A percentile compares a stretch with the other conserved stretches of the same genome.
Conservation (phyloP, 2,113 vertebrate species). For the Rostratula benghalensis region DNA sequence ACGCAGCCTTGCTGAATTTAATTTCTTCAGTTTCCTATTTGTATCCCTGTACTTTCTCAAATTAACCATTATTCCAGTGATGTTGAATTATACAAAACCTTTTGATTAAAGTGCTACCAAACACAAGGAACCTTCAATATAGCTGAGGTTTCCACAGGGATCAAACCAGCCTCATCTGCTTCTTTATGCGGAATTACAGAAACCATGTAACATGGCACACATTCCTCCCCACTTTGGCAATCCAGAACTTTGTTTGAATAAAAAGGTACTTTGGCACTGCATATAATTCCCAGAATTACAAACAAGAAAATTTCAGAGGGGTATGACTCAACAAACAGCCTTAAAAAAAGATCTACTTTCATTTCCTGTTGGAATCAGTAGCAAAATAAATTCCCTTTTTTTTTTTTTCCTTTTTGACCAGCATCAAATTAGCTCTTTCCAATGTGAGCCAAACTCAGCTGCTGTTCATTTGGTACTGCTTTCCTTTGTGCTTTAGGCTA, state of each 20-base stretch:
- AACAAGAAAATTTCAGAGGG: conserved; percentile 33
- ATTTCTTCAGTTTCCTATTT: conserved; percentile 27
- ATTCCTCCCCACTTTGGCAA: not conserved
- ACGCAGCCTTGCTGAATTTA: not conserved
- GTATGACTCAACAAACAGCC: conserved; percentile 28
- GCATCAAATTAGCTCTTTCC: not conserved
- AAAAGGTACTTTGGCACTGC: conserved; percentile 41
- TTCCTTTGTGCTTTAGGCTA: conserved; percentile 44
- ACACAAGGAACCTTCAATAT: not conserved
- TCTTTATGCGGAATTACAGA: not conserved
- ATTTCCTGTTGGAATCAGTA: conserved; percentile 36
- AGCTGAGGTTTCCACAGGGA: not conserved
- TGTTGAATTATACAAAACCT: conserved; percentile 40
- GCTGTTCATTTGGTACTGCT: conserved; percentile 27
- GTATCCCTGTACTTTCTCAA: not conserved
- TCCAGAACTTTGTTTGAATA: conserved; percentile 22
- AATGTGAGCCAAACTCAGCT: conserved; percentile 12
- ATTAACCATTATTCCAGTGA: conserved; percentile 13
- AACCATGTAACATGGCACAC: not conserved
- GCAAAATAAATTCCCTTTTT: not conserved
- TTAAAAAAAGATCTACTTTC: conserved; percentile 24
- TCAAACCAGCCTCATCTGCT: not conserved
- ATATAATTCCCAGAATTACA: conserved; percentile 34
- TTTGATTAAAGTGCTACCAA: conserved; percentile 20
- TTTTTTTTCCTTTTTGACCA: not conserved